Base-by-base conservation (phyloP, 1,140 invertebrate species). In the Polypedilum vanderplanki region DNA sequence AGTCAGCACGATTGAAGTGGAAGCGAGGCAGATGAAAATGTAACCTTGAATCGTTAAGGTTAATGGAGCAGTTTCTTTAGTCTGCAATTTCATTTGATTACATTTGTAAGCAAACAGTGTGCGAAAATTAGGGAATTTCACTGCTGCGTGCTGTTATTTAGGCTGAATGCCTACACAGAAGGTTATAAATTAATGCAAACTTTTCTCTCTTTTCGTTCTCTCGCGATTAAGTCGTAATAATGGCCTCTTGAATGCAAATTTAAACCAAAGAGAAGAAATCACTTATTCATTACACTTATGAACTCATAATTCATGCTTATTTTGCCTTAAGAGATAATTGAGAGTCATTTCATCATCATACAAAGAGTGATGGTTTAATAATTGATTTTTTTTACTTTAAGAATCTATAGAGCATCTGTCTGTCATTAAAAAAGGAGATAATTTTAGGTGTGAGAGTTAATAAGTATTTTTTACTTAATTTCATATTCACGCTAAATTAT, bases 1-100 rank as follows among this genome's bases (percentile, higher is more conserved):
- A 57, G 46, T 57, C 46, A 57, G 46, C 46, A 57, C 46, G 46
- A 57, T n/a, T 33, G 46, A 4, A 57, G n/a, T n/a, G 46, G 12
- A 57, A 57, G 46, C 15, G 46, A 57, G 65, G 65, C 17, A 70
- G 65, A 70, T 70, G 65, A 70, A 70, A 70, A 70, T 70, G 17
- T 70, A 70, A 70, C 65, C 65, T 70, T 70, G 65, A 70, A 70
- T 22, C 17, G 65, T 70, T 70, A 70, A 70, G 65, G 65, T 70
- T 70, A 70, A 70, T 70, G 65, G 65, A 70, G 65, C 65, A 70
- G 15, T 70, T 70, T 70, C 18, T 70, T 22, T 22, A 57, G 46
- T 57, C 46, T 57, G 46, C 46, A 57, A 57, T 57, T 57, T 57
- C 24, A 57, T 57, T 15, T 57, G 46, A 57, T 57, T 57, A 57